phyloP scores from a whole-genome alignment of 2,888 invertebrate species.

The Parnassius mnemosyne region DNA sequence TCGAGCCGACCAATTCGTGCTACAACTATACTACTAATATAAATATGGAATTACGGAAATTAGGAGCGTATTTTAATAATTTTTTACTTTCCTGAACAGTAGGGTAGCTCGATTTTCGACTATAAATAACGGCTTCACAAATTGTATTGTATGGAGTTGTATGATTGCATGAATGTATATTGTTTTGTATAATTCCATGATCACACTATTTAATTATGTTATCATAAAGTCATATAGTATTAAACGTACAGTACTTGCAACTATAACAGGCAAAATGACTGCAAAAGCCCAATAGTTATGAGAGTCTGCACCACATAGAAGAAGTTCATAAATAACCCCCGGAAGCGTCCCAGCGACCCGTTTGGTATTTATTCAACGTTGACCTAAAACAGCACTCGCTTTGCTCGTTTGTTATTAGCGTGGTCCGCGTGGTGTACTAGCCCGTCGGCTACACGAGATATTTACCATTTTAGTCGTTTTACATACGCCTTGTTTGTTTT shows the following conservation, averaged over 20 bases:
- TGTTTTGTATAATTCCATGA: no score
- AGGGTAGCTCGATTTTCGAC: no score
- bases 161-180: no score
- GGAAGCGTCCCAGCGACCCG: conserved; percentile 78
- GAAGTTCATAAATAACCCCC: conserved; percentile 77
- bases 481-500: conserved; percentile 4
- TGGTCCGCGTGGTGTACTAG: conserved; percentile 51
- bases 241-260: neutral
- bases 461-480: conserved; percentile 3
- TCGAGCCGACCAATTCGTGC: no score
- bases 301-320: conserved; percentile 63
- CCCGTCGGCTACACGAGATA: conserved; percentile 33
- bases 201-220: no score
- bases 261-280: conserved; percentile 37
- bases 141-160: no score
- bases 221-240: no score
- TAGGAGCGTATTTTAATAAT: no score
- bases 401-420: conserved; percentile 77
- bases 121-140: no score
- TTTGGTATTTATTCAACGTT: conserved; percentile 81
- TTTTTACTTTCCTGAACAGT: no score
- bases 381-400: conserved; percentile 79
- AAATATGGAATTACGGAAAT: no score
- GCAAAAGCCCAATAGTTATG: conserved; percentile 61
- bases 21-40: no score